These are phyloP conservation scores for Babyrousa celebensis DNA, from an alignment of 2,797 vertebrate genomes.

Conservation along the genomic window DNA sequence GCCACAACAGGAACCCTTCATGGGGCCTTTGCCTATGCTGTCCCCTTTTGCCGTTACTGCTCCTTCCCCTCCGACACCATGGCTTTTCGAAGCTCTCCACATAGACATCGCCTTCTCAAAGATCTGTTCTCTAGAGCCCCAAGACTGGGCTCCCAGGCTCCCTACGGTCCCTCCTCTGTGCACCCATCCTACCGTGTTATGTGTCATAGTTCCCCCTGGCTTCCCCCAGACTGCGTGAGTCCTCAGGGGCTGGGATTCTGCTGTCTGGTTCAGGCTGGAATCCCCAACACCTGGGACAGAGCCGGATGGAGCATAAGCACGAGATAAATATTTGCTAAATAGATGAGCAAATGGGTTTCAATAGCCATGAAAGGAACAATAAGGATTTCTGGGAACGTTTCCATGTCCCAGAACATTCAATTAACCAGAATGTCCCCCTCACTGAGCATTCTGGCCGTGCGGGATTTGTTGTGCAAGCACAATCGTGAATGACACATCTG, in stretches of 20 bases:
- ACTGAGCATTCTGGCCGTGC: not conserved
- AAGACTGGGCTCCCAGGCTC: accelerated
- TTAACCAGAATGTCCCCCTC: constrained; percentile 61
- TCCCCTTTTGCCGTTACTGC: accelerated
- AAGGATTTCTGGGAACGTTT: constrained; percentile 69
- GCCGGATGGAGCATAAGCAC: not conserved
- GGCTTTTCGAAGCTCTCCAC: not conserved
- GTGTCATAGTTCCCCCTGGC: accelerated
- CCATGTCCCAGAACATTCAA: constrained; percentile 77
- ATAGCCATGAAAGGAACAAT: constrained; percentile 36
- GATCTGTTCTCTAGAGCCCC: not conserved
- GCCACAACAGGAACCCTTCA: not conserved
- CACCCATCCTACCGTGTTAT: not conserved
- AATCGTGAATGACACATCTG: not conserved
- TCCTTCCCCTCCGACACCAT: not conserved
- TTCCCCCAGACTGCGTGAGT: accelerated
- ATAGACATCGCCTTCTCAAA: not conserved
- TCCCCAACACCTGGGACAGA: constrained; percentile 49
- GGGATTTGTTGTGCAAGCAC: not conserved
- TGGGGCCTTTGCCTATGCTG: not conserved
- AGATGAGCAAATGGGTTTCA: constrained; percentile 33
- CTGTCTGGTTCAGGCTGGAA: not conserved
- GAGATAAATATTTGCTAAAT: constrained; percentile 56
- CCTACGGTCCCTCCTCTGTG: not conserved
- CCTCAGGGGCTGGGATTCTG: not conserved